These are phyloP conservation scores for Eupithecia abbreviata DNA, from an alignment of 2,888 invertebrate genomes.

Conservation along the genomic window DNA sequence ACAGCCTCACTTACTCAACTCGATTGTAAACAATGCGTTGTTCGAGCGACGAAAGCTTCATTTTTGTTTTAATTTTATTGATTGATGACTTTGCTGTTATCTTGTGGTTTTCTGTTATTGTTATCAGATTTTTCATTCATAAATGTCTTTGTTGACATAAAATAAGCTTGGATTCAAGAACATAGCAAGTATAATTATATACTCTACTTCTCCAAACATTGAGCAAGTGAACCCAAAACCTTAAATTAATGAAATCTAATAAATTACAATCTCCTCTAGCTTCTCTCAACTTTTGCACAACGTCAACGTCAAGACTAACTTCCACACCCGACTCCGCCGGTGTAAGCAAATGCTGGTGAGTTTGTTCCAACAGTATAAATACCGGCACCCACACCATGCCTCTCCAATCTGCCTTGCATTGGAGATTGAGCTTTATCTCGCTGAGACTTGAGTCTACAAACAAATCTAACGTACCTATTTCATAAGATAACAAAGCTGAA, in stretches of 20 bases:
- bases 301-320: conserved; percentile 18
- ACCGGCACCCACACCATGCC: not conserved
- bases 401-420: not conserved
- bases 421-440: not conserved
- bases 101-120: no score
- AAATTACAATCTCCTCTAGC: conserved; percentile 1
- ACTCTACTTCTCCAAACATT: not conserved
- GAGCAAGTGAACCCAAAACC: not conserved
- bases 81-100: no score
- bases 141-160: no score
- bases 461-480: not conserved
- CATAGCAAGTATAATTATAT: not conserved
- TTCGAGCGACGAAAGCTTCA: no score
- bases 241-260: not conserved
- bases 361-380: conserved; percentile 13
- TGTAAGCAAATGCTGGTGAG: conserved; percentile 19
- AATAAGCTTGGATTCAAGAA: no score
- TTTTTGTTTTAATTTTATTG: no score
- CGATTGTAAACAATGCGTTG: no score
- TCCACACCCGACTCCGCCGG: conserved; percentile 14
- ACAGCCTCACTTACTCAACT: no score
- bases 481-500: not conserved
- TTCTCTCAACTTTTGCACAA: conserved; percentile 5
- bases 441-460: not conserved
- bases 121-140: no score